phyloP scores from a whole-genome alignment of 2,113 vertebrate species.

The Gadus chalcogrammus region DNA sequence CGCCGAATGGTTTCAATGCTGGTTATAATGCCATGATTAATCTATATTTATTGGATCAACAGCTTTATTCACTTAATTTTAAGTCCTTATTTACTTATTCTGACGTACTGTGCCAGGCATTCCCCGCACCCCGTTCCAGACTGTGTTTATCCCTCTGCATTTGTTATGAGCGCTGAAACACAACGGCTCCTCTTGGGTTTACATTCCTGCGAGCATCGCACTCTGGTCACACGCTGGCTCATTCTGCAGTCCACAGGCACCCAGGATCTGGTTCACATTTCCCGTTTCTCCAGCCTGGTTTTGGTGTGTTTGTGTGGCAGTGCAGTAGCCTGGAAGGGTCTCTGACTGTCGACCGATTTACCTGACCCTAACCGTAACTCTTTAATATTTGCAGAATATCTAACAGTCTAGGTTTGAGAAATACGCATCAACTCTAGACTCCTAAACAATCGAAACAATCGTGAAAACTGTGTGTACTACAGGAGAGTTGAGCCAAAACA shows the following conservation, averaged over 20 bases:
- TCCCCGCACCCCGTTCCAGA: constrained; percentile 50
- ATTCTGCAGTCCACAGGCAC: constrained; percentile 30
- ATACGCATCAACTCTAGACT: no score
- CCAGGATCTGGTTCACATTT: constrained; percentile 23
- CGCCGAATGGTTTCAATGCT: not conserved
- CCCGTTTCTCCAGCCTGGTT: no score
- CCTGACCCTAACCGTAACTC: no score
- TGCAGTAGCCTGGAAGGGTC: no score
- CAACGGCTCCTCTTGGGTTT: constrained; percentile 53
- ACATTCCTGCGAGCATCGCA: constrained; percentile 54
- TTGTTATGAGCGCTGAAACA: constrained; percentile 56
- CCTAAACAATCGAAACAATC: no score
- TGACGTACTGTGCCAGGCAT: not conserved
- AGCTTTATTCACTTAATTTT: not conserved
- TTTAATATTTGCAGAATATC: no score
- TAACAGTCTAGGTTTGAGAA: no score
- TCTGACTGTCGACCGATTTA: no score
- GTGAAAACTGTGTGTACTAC: no score
- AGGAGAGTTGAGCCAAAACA: no score
- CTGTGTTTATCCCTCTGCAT: constrained; percentile 56
- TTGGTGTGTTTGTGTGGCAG: no score
- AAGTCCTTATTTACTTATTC: not conserved
- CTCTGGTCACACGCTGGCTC: constrained; percentile 24
- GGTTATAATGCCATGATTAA: not conserved
- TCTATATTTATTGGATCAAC: not conserved